Percentiles rank a stretch among this genome's conserved stretches.
phyloP scores from a whole-genome alignment of 1,140 invertebrate species.

The Steinernema feltiae region DNA sequence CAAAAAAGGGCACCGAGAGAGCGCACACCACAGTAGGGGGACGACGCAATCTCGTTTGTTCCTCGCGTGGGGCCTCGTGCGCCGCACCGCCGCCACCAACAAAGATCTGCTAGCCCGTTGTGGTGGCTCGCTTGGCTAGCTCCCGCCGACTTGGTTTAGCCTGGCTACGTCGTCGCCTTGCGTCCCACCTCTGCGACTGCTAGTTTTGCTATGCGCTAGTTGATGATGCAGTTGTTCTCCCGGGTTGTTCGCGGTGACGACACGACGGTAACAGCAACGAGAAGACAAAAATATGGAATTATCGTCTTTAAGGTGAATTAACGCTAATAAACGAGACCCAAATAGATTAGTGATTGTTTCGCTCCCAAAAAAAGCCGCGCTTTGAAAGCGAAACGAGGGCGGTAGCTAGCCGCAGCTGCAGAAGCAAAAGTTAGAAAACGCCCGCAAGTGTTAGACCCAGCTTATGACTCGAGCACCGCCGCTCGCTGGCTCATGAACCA shows the following conservation, averaged over 20 bases:
- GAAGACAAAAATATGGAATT: not conserved
- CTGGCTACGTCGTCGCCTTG: not conserved
- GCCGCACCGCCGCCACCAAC: slow-evolving; percentile 5
- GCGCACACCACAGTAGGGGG: not conserved
- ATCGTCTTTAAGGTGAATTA: not conserved
- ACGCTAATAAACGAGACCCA: not conserved
- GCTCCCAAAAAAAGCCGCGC: no score
- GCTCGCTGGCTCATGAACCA: slow-evolving; percentile 11
- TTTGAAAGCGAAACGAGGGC: not conserved
- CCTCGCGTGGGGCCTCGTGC: slow-evolving; percentile 5
- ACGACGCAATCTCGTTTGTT: slow-evolving; percentile 4
- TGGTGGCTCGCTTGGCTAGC: slow-evolving; percentile 12
- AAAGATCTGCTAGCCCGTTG: slow-evolving; percentile 3
- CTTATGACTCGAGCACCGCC: slow-evolving; percentile 12
- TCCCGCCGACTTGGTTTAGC: not conserved
- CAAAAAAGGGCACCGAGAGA: not conserved
- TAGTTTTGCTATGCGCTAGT: not conserved
- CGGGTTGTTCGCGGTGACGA: not conserved
- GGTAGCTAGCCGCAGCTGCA: not conserved
- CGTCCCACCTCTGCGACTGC: slow-evolving; percentile 3
- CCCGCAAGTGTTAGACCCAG: slow-evolving; percentile 12
- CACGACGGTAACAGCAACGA: not conserved
- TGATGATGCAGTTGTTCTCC: slow-evolving; percentile 4
- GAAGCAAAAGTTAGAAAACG: slow-evolving; percentile 1
- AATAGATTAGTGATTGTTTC: no score